phyloP scores from a whole-genome alignment of 92 coral and sea anemone species.

The Zoanthus sociatus region DNA sequence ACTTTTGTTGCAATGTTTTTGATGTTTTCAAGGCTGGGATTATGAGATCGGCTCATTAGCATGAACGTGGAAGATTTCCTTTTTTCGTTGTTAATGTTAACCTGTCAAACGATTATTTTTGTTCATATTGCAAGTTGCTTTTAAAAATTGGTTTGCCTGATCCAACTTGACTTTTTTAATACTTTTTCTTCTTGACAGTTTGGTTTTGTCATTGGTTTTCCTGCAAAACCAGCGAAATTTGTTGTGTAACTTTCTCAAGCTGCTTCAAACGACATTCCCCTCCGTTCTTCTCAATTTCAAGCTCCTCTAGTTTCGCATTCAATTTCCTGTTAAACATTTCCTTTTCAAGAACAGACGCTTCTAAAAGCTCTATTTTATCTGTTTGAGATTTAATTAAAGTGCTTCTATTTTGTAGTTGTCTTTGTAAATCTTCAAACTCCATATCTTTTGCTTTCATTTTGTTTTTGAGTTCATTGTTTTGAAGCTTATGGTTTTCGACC shows the following conservation, averaged over 20 bases:
- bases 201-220: background rate
- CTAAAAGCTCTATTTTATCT: slow-evolving; percentile 25
- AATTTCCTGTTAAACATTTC: background rate
- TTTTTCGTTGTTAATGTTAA: too few species aligned
- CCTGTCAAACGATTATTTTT: too few species aligned
- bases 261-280: slow-evolving; percentile 59
- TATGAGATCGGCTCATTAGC: too few species aligned
- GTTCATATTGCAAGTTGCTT: too few species aligned
- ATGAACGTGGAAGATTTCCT: too few species aligned
- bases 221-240: slow-evolving; percentile 38
- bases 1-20: too few species aligned
- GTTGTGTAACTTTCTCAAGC: slow-evolving; percentile 66
- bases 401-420: slow-evolving; percentile 39
- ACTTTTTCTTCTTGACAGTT: too few species aligned
- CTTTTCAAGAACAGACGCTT: slow-evolving; percentile 13
- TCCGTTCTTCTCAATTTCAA: slow-evolving; percentile 53
- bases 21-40: too few species aligned
- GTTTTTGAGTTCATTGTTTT: slow-evolving; percentile 60
- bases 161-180: too few species aligned
- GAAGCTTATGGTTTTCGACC: slow-evolving; percentile 61
- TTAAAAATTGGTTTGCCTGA: too few species aligned
- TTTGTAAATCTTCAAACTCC: slow-evolving; percentile 47
- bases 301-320: slow-evolving; percentile 56
- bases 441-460: slow-evolving; percentile 27
- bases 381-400: slow-evolving; percentile 20